Base-by-base conservation (phyloP, 2,797 vertebrate species). In the Merluccius polli region DNA sequence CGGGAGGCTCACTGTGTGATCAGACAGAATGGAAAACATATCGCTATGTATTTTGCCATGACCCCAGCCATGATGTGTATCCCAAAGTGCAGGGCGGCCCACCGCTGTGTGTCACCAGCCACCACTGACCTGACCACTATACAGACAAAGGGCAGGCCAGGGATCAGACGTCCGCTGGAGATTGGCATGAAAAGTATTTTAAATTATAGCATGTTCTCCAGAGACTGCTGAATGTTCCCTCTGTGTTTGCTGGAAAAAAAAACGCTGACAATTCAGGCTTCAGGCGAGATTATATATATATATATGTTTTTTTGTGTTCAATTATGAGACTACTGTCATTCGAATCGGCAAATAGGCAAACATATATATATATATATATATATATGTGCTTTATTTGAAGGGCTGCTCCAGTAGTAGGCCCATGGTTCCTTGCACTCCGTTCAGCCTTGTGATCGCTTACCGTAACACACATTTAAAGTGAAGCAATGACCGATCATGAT, bases 11-110 rank as follows among this genome's bases (percentile, higher is more conserved):
- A 78, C 44, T 85, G 74, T 88, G 88, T 84, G 77, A 70, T 41
- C 80, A 70, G 75, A 59, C 78, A 75, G 75, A 81, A 79, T 77
- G 41, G 69, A 59, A 75, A 74, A 81, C 72, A 73, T 85, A 81
- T 86, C 84, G 85, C 87, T 85, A 72, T 73, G 75, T 87, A 68
- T 85, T 79, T 84, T 85, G 65, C 44, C 86, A 73, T 82, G 80
- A 86, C 85, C 79, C 78, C 48, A 78, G 85, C 87, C 81, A 21
- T 31, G 32, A 86, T 82, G 80, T 69, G 48, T 78, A 68, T 81
- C 75, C 30, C 76, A 78, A 75, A 79, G 82, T 71, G 76, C 80
- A 79, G 76, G 76, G 77, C 79, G 41, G 80, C 77, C 72, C 79
- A 79, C 80, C 83, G 33, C 73, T 77, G 70, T 65, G 77, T 68